These are phyloP conservation scores for Pelosia muscerda DNA, from an alignment of 2,888 invertebrate species.

Conservation along the genomic window DNA sequence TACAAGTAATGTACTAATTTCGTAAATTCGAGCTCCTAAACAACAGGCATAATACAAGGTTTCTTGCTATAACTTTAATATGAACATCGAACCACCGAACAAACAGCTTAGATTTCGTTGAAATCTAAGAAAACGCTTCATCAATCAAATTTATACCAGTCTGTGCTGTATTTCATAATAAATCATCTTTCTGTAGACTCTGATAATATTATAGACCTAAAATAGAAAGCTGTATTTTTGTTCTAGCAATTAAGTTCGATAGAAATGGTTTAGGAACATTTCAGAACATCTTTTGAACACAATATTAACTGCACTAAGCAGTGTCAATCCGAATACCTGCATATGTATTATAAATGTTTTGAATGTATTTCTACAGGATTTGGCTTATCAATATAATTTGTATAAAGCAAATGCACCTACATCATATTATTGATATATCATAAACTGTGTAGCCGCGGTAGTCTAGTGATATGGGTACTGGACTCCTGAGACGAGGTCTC, in stretches of 20 bases:
- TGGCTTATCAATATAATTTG: too few species aligned
- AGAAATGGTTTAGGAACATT: background rate
- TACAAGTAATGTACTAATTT: constrained; percentile 6
- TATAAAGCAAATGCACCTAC: too few species aligned
- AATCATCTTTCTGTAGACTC: too few species aligned
- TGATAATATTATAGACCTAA: too few species aligned
- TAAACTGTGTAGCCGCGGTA: too few species aligned
- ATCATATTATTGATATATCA: too few species aligned
- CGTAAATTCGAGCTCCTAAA: background rate
- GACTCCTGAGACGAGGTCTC: too few species aligned
- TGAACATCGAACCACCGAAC: background rate
- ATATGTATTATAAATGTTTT: too few species aligned
- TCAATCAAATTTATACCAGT: background rate
- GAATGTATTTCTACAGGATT: too few species aligned
- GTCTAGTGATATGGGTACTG: too few species aligned
- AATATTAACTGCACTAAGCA: background rate
- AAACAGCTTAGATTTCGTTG: background rate
- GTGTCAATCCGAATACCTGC: background rate
- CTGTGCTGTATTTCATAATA: background rate
- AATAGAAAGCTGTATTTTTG: background rate
- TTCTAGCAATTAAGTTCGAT: background rate
- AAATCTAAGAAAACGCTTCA: background rate
- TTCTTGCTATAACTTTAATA: background rate
- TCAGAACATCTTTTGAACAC: background rate
- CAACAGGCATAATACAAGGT: background rate